Evolutionary conservation across 2,888 invertebrate species (phyloP), one percentile per base, ranked within the genome.

Genomic region (Dryadula phaetusa): DNA sequence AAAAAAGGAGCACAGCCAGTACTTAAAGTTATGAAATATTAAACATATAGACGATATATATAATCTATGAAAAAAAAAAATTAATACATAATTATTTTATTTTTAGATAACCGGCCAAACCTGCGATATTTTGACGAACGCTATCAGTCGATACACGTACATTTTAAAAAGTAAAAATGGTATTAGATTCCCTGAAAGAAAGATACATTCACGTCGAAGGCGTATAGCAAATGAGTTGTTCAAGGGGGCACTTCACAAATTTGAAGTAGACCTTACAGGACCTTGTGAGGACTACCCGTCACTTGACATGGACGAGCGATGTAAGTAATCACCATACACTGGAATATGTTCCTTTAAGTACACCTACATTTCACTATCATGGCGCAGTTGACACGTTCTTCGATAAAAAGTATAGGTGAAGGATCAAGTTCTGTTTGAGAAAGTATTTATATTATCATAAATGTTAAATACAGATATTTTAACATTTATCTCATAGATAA

Each of bases 71-170:
- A n/a, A n/a, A n/a, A n/a, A n/a, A n/a, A n/a, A n/a, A n/a, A n/a
- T n/a, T n/a, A n/a, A n/a, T n/a, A 18, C 18, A 53, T 64, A 32
- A 28, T 16, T 10, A 12, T 25, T 12, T 34, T 20, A 6, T 20
- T 60, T 61, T 52, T 70, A 80, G 80, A 53, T 74, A 37, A 62
- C 70, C 20, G 71, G 75, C 14, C 64, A 73, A 14, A 75, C 71
- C 5, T 95, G 95, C 76, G 89, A 93, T 64, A 88, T 94, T 46
- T 79, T 95, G 25, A 87, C 90, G n/a, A 87, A 91, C 34, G 95
- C 95, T 0, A 75, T 94, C 14, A 80, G 85, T 47, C 85, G 95
- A 49, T 95, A 95, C 74, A 82, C 82, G 40, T 80, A 82, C 6
- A 49, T 76, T 46, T 25, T 76, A 0, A 72, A 64, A 49, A 66